These are phyloP conservation scores for Drosophila paucipuncta DNA, from an alignment of 2,888 invertebrate species.

Conservation along the genomic window DNA sequence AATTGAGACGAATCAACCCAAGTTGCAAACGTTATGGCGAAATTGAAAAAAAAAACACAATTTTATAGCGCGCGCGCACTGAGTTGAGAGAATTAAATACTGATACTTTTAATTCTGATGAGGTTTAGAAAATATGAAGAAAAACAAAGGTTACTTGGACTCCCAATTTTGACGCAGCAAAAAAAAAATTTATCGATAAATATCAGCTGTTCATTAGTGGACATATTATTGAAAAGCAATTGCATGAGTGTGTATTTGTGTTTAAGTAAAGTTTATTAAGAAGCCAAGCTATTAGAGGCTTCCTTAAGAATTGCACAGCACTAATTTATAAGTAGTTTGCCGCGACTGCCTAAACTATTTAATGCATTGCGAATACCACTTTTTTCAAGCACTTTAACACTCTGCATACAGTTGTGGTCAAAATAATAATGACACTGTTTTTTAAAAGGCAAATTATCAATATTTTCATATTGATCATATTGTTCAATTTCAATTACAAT, in stretches of 20 bases:
- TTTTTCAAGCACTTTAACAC: not conserved
- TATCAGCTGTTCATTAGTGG: conserved; percentile 44
- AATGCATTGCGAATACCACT: not conserved
- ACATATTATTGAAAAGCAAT: conserved; percentile 16
- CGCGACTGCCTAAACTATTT: not conserved
- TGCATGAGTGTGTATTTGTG: not conserved
- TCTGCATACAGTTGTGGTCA: not conserved
- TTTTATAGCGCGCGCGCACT: conserved; percentile 21
- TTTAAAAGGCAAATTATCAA: not conserved
- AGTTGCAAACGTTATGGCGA: conserved; percentile 14
- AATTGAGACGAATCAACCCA: conserved; percentile 43
- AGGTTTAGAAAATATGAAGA: not conserved
- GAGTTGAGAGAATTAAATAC: not conserved
- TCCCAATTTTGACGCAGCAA: not conserved
- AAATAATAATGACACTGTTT: not conserved
- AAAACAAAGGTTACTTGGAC: not conserved
- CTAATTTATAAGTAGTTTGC: not conserved
- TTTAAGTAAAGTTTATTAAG: not conserved
- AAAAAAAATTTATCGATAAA: conserved; percentile 39
- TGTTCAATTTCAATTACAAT: not conserved
- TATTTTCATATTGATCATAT: not conserved
- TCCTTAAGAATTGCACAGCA: not conserved
- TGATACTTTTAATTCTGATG: not conserved
- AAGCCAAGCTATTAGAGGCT: not conserved
- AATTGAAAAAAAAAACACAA: not conserved